Evolutionary conservation across 2,888 invertebrate species (phyloP).

Genomic region (Patella depressa): DNA sequence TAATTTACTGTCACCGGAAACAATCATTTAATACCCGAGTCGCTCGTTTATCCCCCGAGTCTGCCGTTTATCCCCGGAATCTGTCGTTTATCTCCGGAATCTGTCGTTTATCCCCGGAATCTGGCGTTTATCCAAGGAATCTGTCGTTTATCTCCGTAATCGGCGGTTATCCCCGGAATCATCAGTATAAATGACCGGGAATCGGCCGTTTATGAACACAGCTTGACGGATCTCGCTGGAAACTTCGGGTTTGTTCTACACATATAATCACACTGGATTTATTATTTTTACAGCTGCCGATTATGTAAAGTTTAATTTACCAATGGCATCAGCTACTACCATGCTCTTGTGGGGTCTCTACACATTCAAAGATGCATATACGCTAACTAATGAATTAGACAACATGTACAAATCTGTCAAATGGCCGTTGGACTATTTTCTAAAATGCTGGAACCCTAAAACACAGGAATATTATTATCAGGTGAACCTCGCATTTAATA

Average conservation of each 20-base stretch:
- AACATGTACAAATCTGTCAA: constrained; percentile 68
- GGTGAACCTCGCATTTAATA: not conserved
- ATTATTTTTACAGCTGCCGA: constrained; percentile 50
- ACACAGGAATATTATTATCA: constrained; percentile 6
- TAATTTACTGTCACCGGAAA: constrained; percentile 59
- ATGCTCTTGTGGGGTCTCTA: constrained; percentile 57
- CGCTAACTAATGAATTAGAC: constrained; percentile 46
- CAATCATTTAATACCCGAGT: constrained; percentile 22
- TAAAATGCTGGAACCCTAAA: constrained; percentile 71
- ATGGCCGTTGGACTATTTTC: constrained; percentile 77
- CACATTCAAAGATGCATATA: constrained; percentile 53
- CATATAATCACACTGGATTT: too few species aligned
- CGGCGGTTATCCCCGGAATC: too few species aligned
- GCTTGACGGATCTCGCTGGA: too few species aligned
- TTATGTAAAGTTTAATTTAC: constrained; percentile 61
- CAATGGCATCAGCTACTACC: constrained; percentile 57
- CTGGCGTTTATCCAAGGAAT: too few species aligned
- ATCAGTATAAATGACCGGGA: too few species aligned
- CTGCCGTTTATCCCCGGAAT: too few species aligned
- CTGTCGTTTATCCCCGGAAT: too few species aligned
- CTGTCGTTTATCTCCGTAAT: too few species aligned
- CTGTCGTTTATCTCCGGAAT: too few species aligned
- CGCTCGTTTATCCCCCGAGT: too few species aligned
- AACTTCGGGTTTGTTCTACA: not conserved
- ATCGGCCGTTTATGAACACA: too few species aligned